Conservation (phyloP, 1,140 invertebrate species). For the Danaus plexippus region DNA sequence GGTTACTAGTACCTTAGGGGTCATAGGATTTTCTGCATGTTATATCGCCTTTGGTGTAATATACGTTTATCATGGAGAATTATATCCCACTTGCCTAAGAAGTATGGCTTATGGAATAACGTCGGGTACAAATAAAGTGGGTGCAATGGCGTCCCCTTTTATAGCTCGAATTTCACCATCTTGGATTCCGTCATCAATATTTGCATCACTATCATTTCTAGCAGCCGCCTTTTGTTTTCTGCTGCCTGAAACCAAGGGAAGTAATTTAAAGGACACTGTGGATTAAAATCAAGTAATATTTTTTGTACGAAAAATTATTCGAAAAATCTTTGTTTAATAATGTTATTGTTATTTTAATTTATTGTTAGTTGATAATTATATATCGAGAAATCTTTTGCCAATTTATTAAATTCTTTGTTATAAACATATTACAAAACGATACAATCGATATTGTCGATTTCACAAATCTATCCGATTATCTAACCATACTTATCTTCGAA, state of each 20-base stretch:
- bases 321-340: too few relatives aligned
- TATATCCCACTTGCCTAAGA: constrained; percentile 37
- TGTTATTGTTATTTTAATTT: too few relatives aligned
- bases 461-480: too few relatives aligned
- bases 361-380: too few relatives aligned
- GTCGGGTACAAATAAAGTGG: constrained; percentile 29
- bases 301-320: too few relatives aligned
- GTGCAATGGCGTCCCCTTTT: constrained; percentile 37
- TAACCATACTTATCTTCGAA: too few relatives aligned
- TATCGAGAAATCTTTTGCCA: too few relatives aligned
- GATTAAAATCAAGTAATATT: constrained; percentile 1
- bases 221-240: constrained; percentile 24
- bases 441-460: too few relatives aligned
- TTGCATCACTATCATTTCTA: constrained; percentile 27
- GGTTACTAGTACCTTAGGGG: constrained; percentile 19
- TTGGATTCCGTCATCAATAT: constrained; percentile 37
- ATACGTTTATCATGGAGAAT: constrained; percentile 28
- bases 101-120: constrained; percentile 35
- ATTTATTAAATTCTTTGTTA: too few relatives aligned
- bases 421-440: too few relatives aligned
- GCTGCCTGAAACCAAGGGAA: constrained; percentile 44
- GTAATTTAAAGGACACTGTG: constrained; percentile 34
- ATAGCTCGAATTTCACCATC: constrained; percentile 30
- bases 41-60: constrained; percentile 22
- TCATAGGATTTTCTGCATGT: constrained; percentile 21